Conservation (phyloP, 2,797 vertebrate species). For the Amniataba percoides region DNA sequence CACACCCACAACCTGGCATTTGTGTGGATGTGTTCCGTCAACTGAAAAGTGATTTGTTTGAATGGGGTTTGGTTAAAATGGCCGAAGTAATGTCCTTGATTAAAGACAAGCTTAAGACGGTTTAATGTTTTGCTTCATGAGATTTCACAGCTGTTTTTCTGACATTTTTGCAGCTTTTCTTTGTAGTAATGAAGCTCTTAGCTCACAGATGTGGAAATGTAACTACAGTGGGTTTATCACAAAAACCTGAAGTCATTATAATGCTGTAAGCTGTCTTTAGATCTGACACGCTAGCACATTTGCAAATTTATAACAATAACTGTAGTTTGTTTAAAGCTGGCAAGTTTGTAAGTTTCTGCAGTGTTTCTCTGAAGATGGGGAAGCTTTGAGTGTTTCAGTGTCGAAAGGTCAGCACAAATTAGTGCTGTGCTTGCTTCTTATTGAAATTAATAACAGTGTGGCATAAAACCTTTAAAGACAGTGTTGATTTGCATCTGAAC, state of each 20-base stretch:
- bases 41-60: conserved; percentile 49
- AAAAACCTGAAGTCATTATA: not conserved
- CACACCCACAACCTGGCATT: conserved; percentile 31
- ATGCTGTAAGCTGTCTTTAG: too few relatives aligned
- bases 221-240: not conserved
- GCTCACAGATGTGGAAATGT: conserved; percentile 9
- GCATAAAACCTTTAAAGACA: not conserved
- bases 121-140: conserved; percentile 30
- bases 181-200: conserved; percentile 10
- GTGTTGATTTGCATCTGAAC: not conserved
- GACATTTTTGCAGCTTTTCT: conserved; percentile 12
- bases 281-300: not conserved
- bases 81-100: conserved; percentile 41
- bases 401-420: not conserved
- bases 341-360: conserved; percentile 1
- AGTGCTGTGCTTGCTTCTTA: not conserved
- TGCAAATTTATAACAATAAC: not conserved
- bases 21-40: conserved; percentile 30
- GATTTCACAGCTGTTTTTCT: conserved; percentile 11
- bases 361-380: not conserved
- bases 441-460: conserved; percentile 2
- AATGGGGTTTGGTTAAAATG: conserved; percentile 40
- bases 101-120: conserved; percentile 21
- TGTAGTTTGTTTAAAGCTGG: not conserved
- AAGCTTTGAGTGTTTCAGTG: not conserved